Conservation (phyloP, 1,140 invertebrate species). For the Colletes gigas region DNA sequence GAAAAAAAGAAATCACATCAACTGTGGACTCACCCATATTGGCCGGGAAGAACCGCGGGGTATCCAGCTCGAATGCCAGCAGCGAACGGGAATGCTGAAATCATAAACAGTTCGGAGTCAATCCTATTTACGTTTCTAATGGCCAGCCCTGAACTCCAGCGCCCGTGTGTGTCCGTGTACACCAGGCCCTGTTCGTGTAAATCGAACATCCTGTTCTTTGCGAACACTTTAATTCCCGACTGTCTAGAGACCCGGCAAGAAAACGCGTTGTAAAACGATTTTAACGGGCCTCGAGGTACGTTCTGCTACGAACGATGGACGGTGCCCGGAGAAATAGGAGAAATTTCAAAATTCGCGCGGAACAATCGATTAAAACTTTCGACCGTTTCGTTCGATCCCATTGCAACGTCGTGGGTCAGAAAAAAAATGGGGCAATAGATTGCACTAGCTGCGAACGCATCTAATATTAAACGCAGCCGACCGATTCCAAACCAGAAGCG, state of each 20-base stretch:
- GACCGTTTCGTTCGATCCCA: too few relatives aligned
- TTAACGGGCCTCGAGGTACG: not conserved
- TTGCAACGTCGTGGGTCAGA: too few relatives aligned
- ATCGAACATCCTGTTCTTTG: slow-evolving; percentile 23
- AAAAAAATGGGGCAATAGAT: too few relatives aligned
- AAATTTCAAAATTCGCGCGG: too few relatives aligned
- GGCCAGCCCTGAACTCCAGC: slow-evolving; percentile 37
- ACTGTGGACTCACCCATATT: slow-evolving; percentile 86
- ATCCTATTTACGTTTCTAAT: slow-evolving; percentile 54
- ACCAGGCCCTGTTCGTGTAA: slow-evolving; percentile 5
- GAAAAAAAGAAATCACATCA: slow-evolving; percentile 50
- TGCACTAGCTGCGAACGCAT: not conserved
- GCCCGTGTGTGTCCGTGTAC: slow-evolving; percentile 3
- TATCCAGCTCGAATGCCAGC: slow-evolving; percentile 86
- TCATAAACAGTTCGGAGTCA: slow-evolving; percentile 43
- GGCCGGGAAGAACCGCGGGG: slow-evolving; percentile 85
- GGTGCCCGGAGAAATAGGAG: too few relatives aligned
- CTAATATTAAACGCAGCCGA: not conserved
- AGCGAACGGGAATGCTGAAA: slow-evolving; percentile 85
- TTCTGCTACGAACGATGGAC: too few relatives aligned
- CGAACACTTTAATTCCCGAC: not conserved
- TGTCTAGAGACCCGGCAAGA: not conserved
- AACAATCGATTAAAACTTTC: too few relatives aligned
- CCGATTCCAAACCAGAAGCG: not conserved
- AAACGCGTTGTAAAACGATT: not conserved